Base-by-base conservation (phyloP, 2,797 vertebrate genomes). In the Falco columbarius region DNA sequence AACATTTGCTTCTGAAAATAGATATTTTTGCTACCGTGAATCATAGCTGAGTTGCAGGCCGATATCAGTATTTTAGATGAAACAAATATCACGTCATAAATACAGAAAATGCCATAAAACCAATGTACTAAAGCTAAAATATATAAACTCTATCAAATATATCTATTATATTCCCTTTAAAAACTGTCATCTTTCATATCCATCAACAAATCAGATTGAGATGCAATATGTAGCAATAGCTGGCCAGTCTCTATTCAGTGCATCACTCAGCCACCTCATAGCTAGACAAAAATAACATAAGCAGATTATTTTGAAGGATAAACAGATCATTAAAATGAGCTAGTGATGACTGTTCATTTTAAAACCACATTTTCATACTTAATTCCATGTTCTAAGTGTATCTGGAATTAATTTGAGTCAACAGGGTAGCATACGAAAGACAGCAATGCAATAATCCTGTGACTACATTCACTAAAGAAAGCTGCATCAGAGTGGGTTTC, bases 151-250 rank as follows among this genome's bases (percentile, higher is more conserved):
- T 34, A 88, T 93, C 82, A 93, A 62, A 95, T 73, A 81, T 68
- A 93, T 77, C 59, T 85, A 95, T 91, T 86, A 21, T 38, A 54
- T 85, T 95, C 79, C 36, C 30, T 92, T 91, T 95, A 82, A 75
- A 89, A 97, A 49, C 15, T 91, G 83, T 72, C 79, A 56, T 67
- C 36, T 92, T 87, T 96, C 90, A 93, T 97, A 88, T 52, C 44
- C 65, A 67, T 94, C 86, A 90, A 76, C 84, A 96, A 94, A 94
- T 96, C 92, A 96, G 54, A 81, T 61, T 68, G 54, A 86, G 65
- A 86, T 81, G 51, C 56, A 93, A 91, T 82, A 92, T 27, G 54
- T 58, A 93, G 81, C 77, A 89, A 86, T 89, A 93, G 88, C 88
- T 89, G 80, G 74, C 47, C 52, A 58, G 58, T 44, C 73, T 95